These are phyloP conservation scores for Phalacrocorax carbo DNA, from an alignment of 2,113 vertebrate genomes.

Conservation along the genomic window DNA sequence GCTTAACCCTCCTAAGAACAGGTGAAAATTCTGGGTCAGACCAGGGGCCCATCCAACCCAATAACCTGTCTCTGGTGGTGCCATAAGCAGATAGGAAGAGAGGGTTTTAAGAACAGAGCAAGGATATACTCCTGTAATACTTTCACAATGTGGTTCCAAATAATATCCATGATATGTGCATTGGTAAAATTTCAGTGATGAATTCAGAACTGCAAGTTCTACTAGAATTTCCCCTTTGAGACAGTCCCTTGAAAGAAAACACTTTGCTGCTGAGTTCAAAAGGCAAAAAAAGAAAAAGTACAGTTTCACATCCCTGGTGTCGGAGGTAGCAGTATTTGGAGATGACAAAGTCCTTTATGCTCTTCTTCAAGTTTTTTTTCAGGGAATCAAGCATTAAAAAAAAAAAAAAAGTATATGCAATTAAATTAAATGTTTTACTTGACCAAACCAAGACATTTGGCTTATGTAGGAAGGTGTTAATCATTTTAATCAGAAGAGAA, in stretches of 20 bases:
- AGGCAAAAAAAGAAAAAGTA: neutral
- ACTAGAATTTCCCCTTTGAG: neutral
- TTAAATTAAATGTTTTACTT: neutral
- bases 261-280: neutral
- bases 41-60: neutral
- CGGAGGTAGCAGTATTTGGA: neutral
- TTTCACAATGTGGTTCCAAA: neutral
- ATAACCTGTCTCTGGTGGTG: neutral
- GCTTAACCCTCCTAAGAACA: neutral
- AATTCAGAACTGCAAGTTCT: neutral
- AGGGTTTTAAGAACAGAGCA: neutral
- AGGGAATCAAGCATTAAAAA: neutral
- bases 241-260: neutral
- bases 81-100: neutral
- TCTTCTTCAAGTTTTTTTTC: neutral
- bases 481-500: neutral
- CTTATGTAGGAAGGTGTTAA: neutral
- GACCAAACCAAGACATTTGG: neutral
- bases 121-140: neutral
- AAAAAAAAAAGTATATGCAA: neutral
- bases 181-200: neutral
- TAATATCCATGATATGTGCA: neutral
- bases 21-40: neutral
- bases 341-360: neutral
- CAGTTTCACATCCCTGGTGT: neutral